Conservation (phyloP, 2,888 invertebrate species). For the Lissocephala sabroskyi region DNA sequence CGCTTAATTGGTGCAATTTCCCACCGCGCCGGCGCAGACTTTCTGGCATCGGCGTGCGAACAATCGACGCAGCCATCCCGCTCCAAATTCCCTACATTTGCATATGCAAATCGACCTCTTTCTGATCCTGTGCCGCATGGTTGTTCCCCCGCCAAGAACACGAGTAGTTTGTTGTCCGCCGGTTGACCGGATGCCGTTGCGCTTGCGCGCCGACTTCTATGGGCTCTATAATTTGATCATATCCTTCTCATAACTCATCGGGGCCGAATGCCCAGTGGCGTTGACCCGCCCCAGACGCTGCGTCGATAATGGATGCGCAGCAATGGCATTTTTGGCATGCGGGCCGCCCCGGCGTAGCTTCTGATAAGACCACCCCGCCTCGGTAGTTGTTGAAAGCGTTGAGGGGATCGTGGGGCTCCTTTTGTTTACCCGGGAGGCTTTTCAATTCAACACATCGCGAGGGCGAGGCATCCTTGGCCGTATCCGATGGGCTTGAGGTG, state of each 20-base stretch:
- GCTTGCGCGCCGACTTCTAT: slow-evolving; percentile 35
- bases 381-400: slow-evolving; percentile 64
- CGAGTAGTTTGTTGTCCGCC: slow-evolving; percentile 1
- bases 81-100: slow-evolving; percentile 19
- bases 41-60: slow-evolving; percentile 58
- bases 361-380: slow-evolving; percentile 66
- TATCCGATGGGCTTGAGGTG: background rate
- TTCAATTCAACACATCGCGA: slow-evolving; percentile 67
- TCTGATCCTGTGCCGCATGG: slow-evolving; percentile 14
- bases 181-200: slow-evolving; percentile 38
- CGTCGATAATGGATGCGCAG: slow-evolving; percentile 56
- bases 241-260: slow-evolving; percentile 65
- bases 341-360: slow-evolving; percentile 64
- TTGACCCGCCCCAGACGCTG: slow-evolving; percentile 16
- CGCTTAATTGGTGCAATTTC: slow-evolving; percentile 65
- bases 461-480: no score
- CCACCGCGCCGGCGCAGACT: slow-evolving; percentile 47
- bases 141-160: background rate
- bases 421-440: slow-evolving; percentile 65
- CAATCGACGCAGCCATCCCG: slow-evolving; percentile 1
- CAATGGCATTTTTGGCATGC: slow-evolving; percentile 64
- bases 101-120: slow-evolving; percentile 8
- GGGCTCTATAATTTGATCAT: slow-evolving; percentile 63
- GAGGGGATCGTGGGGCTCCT: slow-evolving; percentile 36
- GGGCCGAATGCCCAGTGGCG: slow-evolving; percentile 56